Evolutionary conservation across 2,797 vertebrate genomes (phyloP), one percentile per base, ranked within the genome.

Genomic region (Galaxias olidus): DNA sequence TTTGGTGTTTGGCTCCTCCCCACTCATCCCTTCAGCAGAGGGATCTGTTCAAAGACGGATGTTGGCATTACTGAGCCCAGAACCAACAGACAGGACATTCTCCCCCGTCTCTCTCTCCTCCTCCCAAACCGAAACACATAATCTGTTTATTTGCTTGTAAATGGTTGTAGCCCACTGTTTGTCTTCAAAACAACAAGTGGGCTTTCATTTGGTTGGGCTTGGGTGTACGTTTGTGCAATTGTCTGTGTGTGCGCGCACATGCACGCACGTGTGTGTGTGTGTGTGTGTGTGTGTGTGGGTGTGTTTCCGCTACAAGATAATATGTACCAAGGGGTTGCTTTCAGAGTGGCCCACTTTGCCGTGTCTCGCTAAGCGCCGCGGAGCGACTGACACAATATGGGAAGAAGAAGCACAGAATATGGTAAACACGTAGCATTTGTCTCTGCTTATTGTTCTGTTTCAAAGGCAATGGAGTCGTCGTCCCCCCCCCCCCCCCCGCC

Each of bases 101-200:
- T 84, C 80, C 73, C 19, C 59, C 44, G 43, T 49, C 44, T n/a
- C 62, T 44, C 44, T 44, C 10, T 46, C 13, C 45, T 10, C 45
- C 45, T 9, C 45, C n/a, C n/a, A n/a, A 46, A 10, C 10, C 8
- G 30, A 30, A 53, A 56, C 64, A 65, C 69, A 50, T 77, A 59
- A 62, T 78, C 47, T 77, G 64, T 81, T 74, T 80, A 61, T 73
- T 75, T 72, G 57, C 58, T 47, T 55, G 58, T 57, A 63, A 51
- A 52, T 74, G 50, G 72, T 79, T 73, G 61, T 64, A 57, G 55
- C 58, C 15, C 61, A 42, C 20, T 79, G 65, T 82, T 78, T 69
- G 63, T 59, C 48, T 51, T 57, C 66, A 65, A 30, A 30, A 74
- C 77, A 83, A 79, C 79, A 79, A 78, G 81, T 79, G 57, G 15